Conservation (phyloP, 1,140 invertebrate genomes). For the Drosophila athabasca region DNA sequence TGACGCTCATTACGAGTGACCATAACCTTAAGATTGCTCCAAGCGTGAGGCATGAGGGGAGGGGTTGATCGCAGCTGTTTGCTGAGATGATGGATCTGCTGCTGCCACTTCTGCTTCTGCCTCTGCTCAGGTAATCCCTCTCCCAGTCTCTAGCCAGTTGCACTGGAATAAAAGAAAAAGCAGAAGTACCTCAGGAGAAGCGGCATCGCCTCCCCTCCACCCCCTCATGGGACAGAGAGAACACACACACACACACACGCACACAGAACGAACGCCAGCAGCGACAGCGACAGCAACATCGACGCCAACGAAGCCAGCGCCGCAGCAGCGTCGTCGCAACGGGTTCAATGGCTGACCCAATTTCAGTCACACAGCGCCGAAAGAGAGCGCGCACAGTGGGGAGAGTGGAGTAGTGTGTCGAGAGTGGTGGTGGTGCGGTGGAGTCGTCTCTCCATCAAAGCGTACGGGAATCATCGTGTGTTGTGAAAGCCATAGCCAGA, state of each 20-base stretch:
- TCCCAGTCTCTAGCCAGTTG: too few relatives aligned
- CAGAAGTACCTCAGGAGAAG: too few relatives aligned
- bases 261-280: constrained; percentile 24
- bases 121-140: not conserved
- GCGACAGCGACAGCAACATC: constrained; percentile 5
- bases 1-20: constrained; percentile 59
- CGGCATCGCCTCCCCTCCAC: not conserved
- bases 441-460: constrained; percentile 30
- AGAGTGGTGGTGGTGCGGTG: constrained; percentile 17
- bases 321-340: constrained; percentile 61
- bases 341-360: constrained; percentile 82
- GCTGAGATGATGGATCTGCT: not conserved
- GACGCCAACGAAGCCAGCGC: not conserved
- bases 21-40: constrained; percentile 71
- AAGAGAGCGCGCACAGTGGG: constrained; percentile 40
- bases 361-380: constrained; percentile 60
- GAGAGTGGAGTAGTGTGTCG: constrained; percentile 37
- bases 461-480: constrained; percentile 58
- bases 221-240: constrained; percentile 1
- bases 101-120: not conserved
- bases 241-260: constrained; percentile 20
- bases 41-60: not conserved
- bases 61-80: constrained; percentile 1
- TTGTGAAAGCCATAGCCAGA: constrained; percentile 65
- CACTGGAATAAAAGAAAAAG: too few relatives aligned